Percentiles rank a stretch among this genome's conserved stretches.
These are phyloP conservation scores for Monochamus alternatus DNA, from an alignment of 2,888 invertebrate species.

Conservation along the genomic window DNA sequence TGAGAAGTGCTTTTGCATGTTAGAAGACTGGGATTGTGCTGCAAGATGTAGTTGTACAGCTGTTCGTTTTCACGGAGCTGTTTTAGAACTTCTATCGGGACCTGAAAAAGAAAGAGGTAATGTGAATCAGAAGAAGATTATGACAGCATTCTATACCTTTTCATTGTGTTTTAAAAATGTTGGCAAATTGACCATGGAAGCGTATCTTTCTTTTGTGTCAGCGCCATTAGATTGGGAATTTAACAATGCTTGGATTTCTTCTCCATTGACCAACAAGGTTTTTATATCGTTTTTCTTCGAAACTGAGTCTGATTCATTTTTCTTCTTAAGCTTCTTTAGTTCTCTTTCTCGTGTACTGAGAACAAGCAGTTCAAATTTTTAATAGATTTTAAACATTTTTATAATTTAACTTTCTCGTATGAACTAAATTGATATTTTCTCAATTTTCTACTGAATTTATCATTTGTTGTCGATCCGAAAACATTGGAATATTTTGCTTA, in stretches of 20 bases:
- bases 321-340: background rate
- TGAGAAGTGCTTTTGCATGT: slow-evolving; percentile 78
- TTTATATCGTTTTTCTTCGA: background rate
- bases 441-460: too few species aligned
- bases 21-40: slow-evolving; percentile 82
- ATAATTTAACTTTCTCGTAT: too few species aligned
- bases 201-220: slow-evolving; percentile 72
- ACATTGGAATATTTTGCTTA: too few species aligned
- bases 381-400: too few species aligned
- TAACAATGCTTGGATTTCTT: slow-evolving; percentile 47
- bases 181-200: slow-evolving; percentile 83
- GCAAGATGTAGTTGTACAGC: slow-evolving; percentile 80
- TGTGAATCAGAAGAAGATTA: slow-evolving; percentile 76
- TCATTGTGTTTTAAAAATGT: slow-evolving; percentile 82
- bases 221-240: slow-evolving; percentile 51
- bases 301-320: too few species aligned
- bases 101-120: slow-evolving; percentile 71
- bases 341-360: background rate
- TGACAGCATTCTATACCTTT: slow-evolving; percentile 73
- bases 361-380: background rate
- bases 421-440: too few species aligned
- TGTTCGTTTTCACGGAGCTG: slow-evolving; percentile 77
- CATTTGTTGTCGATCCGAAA: too few species aligned
- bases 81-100: slow-evolving; percentile 78
- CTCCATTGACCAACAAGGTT: background rate